phyloP scores from a whole-genome alignment of 2,113 vertebrate genomes.

The Vireo altiloquus region DNA sequence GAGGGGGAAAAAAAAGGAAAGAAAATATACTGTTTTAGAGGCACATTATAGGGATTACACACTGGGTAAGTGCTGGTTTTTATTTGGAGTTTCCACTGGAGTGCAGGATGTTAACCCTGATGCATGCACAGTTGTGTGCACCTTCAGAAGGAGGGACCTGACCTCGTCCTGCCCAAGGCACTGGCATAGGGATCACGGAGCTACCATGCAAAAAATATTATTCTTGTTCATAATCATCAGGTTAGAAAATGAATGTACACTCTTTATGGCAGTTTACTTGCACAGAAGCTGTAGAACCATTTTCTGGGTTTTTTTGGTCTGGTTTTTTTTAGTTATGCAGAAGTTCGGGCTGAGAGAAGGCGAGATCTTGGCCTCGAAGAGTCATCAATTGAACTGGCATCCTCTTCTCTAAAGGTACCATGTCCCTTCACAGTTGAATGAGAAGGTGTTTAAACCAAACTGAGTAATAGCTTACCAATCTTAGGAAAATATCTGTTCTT shows the following conservation, averaged over 20 bases:
- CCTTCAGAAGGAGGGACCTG: background rate
- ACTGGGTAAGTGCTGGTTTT: background rate
- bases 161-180: background rate
- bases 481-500: background rate
- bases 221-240: background rate
- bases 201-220: background rate
- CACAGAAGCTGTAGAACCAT: background rate
- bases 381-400: constrained; percentile 78
- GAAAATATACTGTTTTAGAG: background rate
- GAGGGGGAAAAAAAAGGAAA: background rate
- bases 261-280: background rate
- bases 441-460: background rate
- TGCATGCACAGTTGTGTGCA: background rate
- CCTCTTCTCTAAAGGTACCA: constrained; percentile 81
- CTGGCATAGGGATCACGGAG: background rate
- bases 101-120: background rate
- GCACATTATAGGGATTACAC: background rate
- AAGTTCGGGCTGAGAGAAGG: constrained; percentile 85
- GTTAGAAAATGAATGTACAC: background rate
- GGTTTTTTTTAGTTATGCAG: constrained; percentile 76
- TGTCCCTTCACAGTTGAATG: background rate
- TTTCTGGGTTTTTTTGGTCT: background rate
- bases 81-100: background rate
- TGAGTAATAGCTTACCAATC: background rate
- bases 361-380: constrained; percentile 85